Evolutionary conservation across 2,797 vertebrate species (phyloP).

Genomic region (Leptatherina wallacei): DNA sequence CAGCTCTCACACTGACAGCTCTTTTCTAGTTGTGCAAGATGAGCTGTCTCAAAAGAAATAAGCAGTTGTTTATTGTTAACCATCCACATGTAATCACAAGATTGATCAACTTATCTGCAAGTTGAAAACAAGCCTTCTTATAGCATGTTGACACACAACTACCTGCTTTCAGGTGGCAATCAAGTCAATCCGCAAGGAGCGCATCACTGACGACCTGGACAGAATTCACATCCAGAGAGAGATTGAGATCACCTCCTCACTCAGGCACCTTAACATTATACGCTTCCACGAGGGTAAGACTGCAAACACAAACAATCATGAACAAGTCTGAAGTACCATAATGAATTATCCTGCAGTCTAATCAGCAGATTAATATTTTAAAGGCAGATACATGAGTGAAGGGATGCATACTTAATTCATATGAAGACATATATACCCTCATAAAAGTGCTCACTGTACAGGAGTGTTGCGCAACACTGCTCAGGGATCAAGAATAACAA

Average conservation of each 20-base stretch:
- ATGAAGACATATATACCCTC: neutral
- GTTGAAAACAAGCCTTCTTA: neutral
- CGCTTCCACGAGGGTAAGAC: constrained; percentile 83
- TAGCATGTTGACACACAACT: neutral
- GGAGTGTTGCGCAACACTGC: neutral
- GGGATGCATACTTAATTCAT: neutral
- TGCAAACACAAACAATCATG: constrained; percentile 5
- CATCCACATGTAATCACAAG: neutral
- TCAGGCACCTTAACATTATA: constrained; percentile 83
- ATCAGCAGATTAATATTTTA: neutral
- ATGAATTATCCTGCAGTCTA: neutral
- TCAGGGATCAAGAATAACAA: neutral
- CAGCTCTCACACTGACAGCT: neutral
- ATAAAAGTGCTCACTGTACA: neutral
- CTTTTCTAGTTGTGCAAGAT: neutral
- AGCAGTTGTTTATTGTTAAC: neutral
- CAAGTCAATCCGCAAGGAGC: constrained; percentile 86
- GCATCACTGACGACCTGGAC: constrained; percentile 82
- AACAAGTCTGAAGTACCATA: neutral
- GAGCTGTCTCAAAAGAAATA: neutral
- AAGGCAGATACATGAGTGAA: neutral
- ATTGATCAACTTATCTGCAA: neutral
- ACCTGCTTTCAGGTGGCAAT: constrained; percentile 80
- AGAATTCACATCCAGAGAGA: constrained; percentile 86
- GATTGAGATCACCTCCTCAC: constrained; percentile 85